Evolutionary conservation across 2,113 vertebrate genomes (phyloP).

Genomic region (Indicator indicator): DNA sequence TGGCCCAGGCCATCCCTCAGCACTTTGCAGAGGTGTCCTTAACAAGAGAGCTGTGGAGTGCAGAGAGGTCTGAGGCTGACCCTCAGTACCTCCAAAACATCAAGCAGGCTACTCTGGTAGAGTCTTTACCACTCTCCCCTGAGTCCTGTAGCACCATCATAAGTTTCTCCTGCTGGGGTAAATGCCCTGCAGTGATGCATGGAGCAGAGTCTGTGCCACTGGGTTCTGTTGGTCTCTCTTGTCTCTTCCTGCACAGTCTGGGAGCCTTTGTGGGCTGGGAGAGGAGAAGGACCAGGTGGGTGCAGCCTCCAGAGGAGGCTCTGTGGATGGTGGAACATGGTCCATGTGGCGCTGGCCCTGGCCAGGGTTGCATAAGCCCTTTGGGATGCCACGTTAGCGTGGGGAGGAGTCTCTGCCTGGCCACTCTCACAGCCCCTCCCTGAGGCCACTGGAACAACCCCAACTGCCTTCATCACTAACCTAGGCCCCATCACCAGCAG

Average conservation of each 20-base stretch:
- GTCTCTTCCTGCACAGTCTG: not conserved
- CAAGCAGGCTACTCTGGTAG: not conserved
- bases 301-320: not conserved
- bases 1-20: not conserved
- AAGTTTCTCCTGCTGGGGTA: not conserved
- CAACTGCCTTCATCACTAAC: not conserved
- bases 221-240: not conserved
- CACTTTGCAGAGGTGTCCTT: not conserved
- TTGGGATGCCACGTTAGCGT: slow-evolving; percentile 67
- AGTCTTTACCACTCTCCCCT: fast-evolving
- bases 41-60: fast-evolving
- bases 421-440: slow-evolving; percentile 36
- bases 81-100: not conserved
- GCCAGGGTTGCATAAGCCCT: slow-evolving; percentile 30
- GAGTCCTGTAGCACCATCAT: not conserved
- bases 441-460: not conserved
- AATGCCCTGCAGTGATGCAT: fast-evolving
- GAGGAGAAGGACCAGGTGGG: not conserved
- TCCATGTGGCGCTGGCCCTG: not conserved
- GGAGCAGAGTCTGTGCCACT: not conserved
- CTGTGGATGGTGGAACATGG: not conserved
- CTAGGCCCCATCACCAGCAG: fast-evolving
- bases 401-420: slow-evolving; percentile 46
- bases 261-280: not conserved
- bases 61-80: not conserved